Evolutionary conservation across 2,888 invertebrate genomes (phyloP).

Genomic region (Linyphia triangularis): DNA sequence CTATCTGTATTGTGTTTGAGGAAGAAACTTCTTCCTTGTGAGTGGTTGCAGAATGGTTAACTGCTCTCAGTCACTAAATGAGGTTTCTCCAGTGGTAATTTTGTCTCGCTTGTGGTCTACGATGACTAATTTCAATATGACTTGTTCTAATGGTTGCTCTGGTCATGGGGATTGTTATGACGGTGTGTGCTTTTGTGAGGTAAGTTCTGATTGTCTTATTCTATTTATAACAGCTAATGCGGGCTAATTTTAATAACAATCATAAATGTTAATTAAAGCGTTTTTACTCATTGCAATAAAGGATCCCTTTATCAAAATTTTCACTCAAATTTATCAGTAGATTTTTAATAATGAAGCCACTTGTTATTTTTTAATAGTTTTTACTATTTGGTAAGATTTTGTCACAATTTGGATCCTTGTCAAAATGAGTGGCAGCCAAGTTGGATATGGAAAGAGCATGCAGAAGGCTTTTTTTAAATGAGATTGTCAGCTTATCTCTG

Average conservation of each 20-base stretch:
- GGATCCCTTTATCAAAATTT: not conserved
- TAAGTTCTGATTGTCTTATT: no score
- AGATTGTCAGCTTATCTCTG: no score
- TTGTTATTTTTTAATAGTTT: not conserved
- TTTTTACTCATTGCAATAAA: not conserved
- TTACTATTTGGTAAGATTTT: not conserved
- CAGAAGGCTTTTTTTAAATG: no score
- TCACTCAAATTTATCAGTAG: not conserved
- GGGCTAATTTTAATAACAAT: no score
- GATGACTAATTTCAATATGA: slow-evolving; percentile 77
- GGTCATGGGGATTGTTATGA: slow-evolving; percentile 94
- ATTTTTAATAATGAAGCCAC: not conserved
- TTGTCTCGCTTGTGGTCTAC: slow-evolving; percentile 59
- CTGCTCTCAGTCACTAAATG: slow-evolving; percentile 66
- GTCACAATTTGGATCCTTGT: no score
- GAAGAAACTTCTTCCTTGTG: slow-evolving; percentile 22
- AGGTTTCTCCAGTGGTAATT: slow-evolving; percentile 32
- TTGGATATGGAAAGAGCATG: no score
- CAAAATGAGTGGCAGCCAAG: no score
- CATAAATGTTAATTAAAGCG: no score
- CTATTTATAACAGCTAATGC: no score
- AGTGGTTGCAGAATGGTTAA: slow-evolving; percentile 58
- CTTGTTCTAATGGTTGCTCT: slow-evolving; percentile 88
- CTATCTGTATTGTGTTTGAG: not conserved
- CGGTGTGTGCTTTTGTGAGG: slow-evolving; percentile 94